A percentile compares a stretch with the other conserved stretches of the same genome.
Conservation (phyloP, 1,140 invertebrate species). For the Cephus cinctus region DNA sequence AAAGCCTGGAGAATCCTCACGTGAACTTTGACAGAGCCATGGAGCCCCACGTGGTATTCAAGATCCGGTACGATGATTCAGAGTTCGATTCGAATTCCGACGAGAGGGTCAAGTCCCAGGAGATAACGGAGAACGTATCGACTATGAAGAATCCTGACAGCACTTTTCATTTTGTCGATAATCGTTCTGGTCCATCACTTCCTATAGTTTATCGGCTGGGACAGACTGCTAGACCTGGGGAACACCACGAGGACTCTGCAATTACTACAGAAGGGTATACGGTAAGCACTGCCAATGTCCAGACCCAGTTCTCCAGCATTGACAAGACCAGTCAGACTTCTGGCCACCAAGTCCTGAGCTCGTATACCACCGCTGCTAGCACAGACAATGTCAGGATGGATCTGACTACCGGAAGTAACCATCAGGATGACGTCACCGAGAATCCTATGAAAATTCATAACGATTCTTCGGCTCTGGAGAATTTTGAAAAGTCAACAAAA, state of each 20-base stretch:
- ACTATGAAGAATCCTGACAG: slow-evolving; percentile 24
- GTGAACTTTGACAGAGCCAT: slow-evolving; percentile 36
- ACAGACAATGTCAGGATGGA: too few species aligned
- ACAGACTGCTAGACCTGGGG: not conserved
- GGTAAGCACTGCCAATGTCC: too few species aligned
- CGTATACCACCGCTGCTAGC: too few species aligned
- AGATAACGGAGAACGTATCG: not conserved
- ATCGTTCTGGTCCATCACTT: slow-evolving; percentile 15
- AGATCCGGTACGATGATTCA: slow-evolving; percentile 48
- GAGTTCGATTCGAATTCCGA: slow-evolving; percentile 43
- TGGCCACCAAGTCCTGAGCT: too few species aligned
- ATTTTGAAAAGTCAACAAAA: not conserved
- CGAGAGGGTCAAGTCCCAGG: slow-evolving; percentile 18
- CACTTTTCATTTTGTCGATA: slow-evolving; percentile 11
- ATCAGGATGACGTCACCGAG: too few species aligned
- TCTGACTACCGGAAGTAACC: too few species aligned
- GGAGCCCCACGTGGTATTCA: slow-evolving; percentile 49
- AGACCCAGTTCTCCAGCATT: too few species aligned
- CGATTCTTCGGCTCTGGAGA: not conserved
- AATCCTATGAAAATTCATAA: not conserved
- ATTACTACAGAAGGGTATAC: too few species aligned
- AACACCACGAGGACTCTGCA: not conserved
- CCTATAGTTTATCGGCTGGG: slow-evolving; percentile 19
- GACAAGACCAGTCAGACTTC: too few species aligned
- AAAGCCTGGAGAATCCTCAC: slow-evolving; percentile 15